Percentiles rank a stretch among this genome's conserved stretches.
phyloP scores from a whole-genome alignment of 2,797 vertebrate species.

The Benthosema pterotum region DNA sequence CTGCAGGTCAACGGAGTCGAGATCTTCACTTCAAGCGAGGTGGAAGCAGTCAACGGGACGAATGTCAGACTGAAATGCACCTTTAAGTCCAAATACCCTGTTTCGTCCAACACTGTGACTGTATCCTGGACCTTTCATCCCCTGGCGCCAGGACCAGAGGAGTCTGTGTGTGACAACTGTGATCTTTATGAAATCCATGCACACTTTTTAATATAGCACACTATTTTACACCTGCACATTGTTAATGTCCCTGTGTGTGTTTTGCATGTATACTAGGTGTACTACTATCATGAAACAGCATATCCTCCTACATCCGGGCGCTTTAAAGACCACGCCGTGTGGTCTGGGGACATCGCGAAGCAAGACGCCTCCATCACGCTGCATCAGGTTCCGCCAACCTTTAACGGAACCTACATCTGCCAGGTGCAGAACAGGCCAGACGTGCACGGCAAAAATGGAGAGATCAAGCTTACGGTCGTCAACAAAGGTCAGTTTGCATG shows the following conservation, averaged over 20 bases:
- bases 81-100: slow-evolving; percentile 77
- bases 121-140: slow-evolving; percentile 90
- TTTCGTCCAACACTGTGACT: slow-evolving; percentile 44
- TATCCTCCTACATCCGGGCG: slow-evolving; percentile 68
- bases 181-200: neutral
- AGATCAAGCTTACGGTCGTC: slow-evolving; percentile 84
- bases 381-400: slow-evolving; percentile 80
- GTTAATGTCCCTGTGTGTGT: slow-evolving; percentile 6
- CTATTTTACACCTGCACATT: neutral
- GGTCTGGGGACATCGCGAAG: slow-evolving; percentile 85
- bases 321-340: slow-evolving; percentile 83
- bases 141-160: slow-evolving; percentile 61
- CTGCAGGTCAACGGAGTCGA: slow-evolving; percentile 76
- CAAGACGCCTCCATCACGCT: slow-evolving; percentile 87
- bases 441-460: slow-evolving; percentile 81
- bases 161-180: slow-evolving; percentile 79
- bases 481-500: slow-evolving; percentile 65
- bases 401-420: slow-evolving; percentile 92
- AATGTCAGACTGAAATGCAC: slow-evolving; percentile 87
- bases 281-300: slow-evolving; percentile 80
- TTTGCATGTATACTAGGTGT: slow-evolving; percentile 77
- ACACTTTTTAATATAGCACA: neutral
- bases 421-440: slow-evolving; percentile 90
- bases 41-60: slow-evolving; percentile 88
- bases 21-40: slow-evolving; percentile 73